Evolutionary conservation across 2,888 invertebrate species (phyloP).

Genomic region (Oscheius sp.): DNA sequence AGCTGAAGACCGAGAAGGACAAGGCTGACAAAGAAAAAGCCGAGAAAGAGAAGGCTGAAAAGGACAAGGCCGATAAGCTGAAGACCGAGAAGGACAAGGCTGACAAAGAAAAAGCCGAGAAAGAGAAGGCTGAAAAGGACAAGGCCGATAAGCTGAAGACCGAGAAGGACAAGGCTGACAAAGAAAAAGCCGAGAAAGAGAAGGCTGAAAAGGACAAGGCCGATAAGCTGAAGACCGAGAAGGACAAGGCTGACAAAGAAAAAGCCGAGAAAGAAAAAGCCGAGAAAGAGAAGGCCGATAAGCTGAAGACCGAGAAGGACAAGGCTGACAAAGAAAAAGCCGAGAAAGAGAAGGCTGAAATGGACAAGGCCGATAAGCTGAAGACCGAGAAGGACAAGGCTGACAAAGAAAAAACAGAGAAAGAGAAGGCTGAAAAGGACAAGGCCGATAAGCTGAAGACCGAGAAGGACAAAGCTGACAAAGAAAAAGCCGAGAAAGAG

Average conservation of each 20-base stretch:
- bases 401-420: neutral
- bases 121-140: no score
- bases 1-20: neutral
- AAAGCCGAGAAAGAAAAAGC: slow-evolving; percentile 1
- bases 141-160: neutral
- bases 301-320: neutral
- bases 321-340: neutral
- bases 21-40: neutral
- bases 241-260: neutral
- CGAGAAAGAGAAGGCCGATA: neutral
- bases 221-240: neutral
- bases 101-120: neutral
- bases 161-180: neutral
- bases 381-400: neutral
- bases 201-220: no score
- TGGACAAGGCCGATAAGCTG: neutral
- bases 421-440: neutral
- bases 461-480: no score
- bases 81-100: neutral
- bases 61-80: neutral
- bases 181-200: slow-evolving; percentile 1
- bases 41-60: slow-evolving; percentile 3
- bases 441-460: neutral
- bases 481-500: neutral
- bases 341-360: neutral